Base-by-base conservation (phyloP, 2,113 vertebrate genomes). In the Ivindomyrus marchei region DNA sequence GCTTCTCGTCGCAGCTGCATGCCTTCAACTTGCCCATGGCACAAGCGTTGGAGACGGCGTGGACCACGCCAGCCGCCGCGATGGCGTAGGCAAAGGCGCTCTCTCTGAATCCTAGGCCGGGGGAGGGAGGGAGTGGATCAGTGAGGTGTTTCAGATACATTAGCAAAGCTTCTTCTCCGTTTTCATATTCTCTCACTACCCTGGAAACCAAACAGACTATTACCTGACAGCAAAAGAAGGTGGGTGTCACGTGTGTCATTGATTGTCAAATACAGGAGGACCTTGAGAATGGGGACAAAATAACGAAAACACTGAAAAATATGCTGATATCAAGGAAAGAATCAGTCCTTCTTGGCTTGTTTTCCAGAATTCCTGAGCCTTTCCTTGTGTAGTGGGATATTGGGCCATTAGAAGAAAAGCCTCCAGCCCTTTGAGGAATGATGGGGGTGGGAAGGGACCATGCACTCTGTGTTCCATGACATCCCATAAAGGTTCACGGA, bases 71-170 rank as follows among this genome's bases (percentile, higher is more conserved):
- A 0, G 98, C 98, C 0, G 98, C 98, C 0, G 98, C 98, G 0
- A 99, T 99, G 89, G 98, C 98, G 0, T 99, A 99, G 0, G 98
- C 98, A 0, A 98, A 99, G 74, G 98, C 98, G 0, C 98, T 99
- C 93, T 99, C 98, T 90, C 97, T 95, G 93, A 99, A 99, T 91
- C 98, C 98, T 99, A 95, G 0, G n/a, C 46, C 27, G 31, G 10
- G 58, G 56, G 39, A 66, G 19, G 9, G n/a, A 70, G 62, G 8
- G 90, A 83, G 24, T n/a, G 15, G 27, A 66, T 27, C 52, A 74
- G 1, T 45, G 53, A 53, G 27, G 86, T 19, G n/a, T 50, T 86
- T 31, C 84, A 86, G 47, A 86, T 50, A 27, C 45, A 86, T n/a
- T 11, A n/a, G 5, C 47, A 17, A 56, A 24, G 45, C 47, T 50